Base-by-base conservation (phyloP, 2,888 invertebrate genomes). In the Lordiphosa fenestrarum region DNA sequence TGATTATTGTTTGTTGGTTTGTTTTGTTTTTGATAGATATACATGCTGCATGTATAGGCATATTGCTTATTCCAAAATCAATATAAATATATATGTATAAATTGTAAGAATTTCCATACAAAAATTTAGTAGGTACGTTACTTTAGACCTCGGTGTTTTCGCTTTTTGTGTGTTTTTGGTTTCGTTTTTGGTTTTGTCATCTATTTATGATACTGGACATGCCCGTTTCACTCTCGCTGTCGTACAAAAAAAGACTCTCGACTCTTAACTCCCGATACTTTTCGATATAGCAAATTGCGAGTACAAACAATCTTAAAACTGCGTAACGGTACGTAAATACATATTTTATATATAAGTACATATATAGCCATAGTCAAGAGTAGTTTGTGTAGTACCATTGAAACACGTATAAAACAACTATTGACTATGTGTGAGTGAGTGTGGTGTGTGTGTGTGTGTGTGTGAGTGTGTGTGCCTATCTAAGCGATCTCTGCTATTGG, bases 11-110 rank as follows among this genome's bases (percentile, higher is more conserved):
- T 72, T 30, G 30, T 30, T 10, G 9, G 30, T 30, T 30, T 30
- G 30, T 30, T 30, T 30, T 30, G 30, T 30, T 66, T 73, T 84
- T 70, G 80, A 69, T 83, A 85, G 83, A 80, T 71, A 69, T 57
- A 64, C 60, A 74, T 50, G 58, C 57, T 63, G 70, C 73, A 60
- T 56, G 66, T 71, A 73, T 72, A 61, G 76, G 71, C 70, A 86
- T 86, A 87, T 86, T 87, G 86, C 86, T 87, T 86, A 81, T 84
- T 74, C 72, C 81, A 81, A 82, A 87, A 85, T 84, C 87, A 86
- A 84, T 86, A 86, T 83, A 87, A 86, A 86, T 86, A 84, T 85
- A 86, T 80, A 72, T 76, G 75, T 83, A 83, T 86, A 84, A 84
- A 84, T 85, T 71, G 85, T 86, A 86, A 84, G 84, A 84, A 84